Conservation (phyloP, 2,888 invertebrate species). For the Acrobasis consociella region DNA sequence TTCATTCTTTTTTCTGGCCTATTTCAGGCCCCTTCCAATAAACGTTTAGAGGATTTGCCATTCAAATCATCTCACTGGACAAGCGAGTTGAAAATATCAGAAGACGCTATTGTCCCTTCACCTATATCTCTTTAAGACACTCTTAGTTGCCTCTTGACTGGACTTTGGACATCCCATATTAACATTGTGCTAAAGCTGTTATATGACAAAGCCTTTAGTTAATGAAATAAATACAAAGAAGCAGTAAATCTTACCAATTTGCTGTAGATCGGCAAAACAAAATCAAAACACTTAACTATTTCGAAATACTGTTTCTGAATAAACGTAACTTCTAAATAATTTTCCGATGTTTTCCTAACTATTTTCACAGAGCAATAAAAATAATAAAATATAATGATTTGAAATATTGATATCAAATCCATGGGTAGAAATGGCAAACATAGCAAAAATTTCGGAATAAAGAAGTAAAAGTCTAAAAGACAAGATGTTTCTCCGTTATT, state of each 20-base stretch:
- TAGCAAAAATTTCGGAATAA: background rate
- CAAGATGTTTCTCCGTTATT: background rate
- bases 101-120: too few relatives aligned
- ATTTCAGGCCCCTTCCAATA: too few relatives aligned
- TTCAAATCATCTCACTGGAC: too few relatives aligned
- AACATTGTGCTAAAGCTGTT: too few relatives aligned
- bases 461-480: background rate
- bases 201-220: too few relatives aligned
- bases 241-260: conserved; percentile 2
- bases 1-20: too few relatives aligned
- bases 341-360: background rate
- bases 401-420: background rate
- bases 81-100: too few relatives aligned
- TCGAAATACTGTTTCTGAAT: conserved; percentile 4
- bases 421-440: background rate
- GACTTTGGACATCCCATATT: too few relatives aligned
- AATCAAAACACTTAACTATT: conserved; percentile 4
- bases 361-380: background rate
- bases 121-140: too few relatives aligned
- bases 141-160: too few relatives aligned
- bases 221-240: background rate
- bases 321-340: background rate
- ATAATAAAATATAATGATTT: conserved; percentile 10
- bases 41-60: too few relatives aligned
- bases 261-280: conserved; percentile 3